These are phyloP conservation scores for Lutjanus campechanus DNA, from an alignment of 2,797 vertebrate species.

Conservation along the genomic window DNA sequence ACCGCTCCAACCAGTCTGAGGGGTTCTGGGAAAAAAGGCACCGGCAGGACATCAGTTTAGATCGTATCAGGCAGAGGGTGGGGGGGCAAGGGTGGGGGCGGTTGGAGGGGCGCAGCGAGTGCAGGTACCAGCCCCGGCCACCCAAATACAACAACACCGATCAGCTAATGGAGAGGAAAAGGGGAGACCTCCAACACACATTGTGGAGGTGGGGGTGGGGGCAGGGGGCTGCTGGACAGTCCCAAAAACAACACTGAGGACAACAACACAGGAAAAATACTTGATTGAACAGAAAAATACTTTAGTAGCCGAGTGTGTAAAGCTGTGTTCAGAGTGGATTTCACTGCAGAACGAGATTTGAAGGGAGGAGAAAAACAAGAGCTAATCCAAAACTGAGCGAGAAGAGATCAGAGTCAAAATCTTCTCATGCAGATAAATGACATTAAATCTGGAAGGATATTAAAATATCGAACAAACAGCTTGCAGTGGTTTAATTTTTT, in stretches of 20 bases:
- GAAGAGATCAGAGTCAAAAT: conserved; percentile 37
- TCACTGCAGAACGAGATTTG: conserved; percentile 50
- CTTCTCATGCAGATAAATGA: conserved; percentile 50
- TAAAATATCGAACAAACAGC: conserved; percentile 46
- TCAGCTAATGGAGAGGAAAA: conserved; percentile 71
- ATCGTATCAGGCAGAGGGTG: conserved; percentile 73
- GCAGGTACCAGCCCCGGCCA: conserved; percentile 84
- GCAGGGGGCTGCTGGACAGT: not conserved
- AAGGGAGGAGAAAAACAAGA: conserved; percentile 52
- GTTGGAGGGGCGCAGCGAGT: conserved; percentile 16
- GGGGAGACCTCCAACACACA: not conserved
- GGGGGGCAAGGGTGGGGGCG: not conserved
- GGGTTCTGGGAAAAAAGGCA: conserved; percentile 68
- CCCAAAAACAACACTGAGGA: not conserved
- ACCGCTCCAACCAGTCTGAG: conserved; percentile 66
- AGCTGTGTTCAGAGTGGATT: conserved; percentile 62
- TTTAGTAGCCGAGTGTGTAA: conserved; percentile 8
- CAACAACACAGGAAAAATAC: conserved; percentile 3
- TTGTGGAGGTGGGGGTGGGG: too few species aligned
- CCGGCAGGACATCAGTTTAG: conserved; percentile 79
- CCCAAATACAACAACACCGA: conserved; percentile 76
- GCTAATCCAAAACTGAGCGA: conserved; percentile 55
- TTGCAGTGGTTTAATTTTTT: conserved; percentile 15
- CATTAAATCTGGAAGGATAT: conserved; percentile 58
- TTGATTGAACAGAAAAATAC: conserved; percentile 32